These are phyloP conservation scores for Loxodonta africana DNA, from an alignment of 2,113 vertebrate species.

Conservation along the genomic window DNA sequence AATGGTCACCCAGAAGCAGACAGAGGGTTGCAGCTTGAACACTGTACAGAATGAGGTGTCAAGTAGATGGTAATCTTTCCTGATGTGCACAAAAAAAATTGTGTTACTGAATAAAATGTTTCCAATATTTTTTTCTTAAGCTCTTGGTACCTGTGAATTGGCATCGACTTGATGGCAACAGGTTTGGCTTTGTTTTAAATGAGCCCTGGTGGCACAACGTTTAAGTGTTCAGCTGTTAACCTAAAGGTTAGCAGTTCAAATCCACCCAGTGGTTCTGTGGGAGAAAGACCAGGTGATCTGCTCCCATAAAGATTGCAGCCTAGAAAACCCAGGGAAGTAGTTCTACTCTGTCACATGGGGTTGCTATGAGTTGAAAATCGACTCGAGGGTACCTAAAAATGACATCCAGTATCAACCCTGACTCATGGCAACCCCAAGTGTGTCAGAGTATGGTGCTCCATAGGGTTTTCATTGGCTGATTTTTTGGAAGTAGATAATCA, in stretches of 20 bases:
- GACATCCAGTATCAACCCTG: not conserved
- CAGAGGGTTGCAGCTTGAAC: not conserved
- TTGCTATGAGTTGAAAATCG: not conserved
- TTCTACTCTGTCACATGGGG: not conserved
- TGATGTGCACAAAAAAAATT: not conserved
- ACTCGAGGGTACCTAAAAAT: not conserved
- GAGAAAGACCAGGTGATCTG: not conserved
- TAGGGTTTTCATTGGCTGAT: not conserved
- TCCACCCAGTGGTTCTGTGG: not conserved
- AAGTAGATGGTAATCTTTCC: not conserved
- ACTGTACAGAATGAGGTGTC: no score
- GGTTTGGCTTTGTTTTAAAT: not conserved
- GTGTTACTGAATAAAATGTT: not conserved
- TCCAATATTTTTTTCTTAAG: not conserved
- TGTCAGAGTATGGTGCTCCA: not conserved
- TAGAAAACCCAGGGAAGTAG: not conserved
- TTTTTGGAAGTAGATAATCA: not conserved
- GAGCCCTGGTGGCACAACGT: not conserved
- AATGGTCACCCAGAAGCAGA: not conserved
- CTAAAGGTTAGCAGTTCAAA: not conserved
- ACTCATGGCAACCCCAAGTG: not conserved
- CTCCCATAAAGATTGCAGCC: not conserved
- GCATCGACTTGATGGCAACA: not conserved
- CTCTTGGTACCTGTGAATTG: not conserved
- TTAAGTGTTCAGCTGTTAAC: not conserved